These are phyloP conservation scores for Chorisops tibialis DNA, from an alignment of 2,888 invertebrate genomes.

Conservation along the genomic window DNA sequence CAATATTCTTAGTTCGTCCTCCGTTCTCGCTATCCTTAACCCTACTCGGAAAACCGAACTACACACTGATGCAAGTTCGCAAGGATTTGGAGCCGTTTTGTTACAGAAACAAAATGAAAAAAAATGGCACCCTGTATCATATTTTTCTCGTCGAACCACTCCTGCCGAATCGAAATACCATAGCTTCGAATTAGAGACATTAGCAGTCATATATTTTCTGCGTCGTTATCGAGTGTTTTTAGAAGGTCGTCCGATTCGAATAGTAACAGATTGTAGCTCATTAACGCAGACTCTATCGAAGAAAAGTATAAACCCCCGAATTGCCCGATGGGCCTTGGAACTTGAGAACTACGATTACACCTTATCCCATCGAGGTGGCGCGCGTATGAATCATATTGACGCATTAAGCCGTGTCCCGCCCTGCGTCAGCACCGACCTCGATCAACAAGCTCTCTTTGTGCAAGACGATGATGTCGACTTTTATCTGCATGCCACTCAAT, in stretches of 20 bases:
- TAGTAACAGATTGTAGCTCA: slow-evolving; percentile 39
- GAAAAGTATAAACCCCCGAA: slow-evolving; percentile 35
- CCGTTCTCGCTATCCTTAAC: no score
- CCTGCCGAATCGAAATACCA: slow-evolving; percentile 40
- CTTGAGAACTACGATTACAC: slow-evolving; percentile 30
- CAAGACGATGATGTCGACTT: no score
- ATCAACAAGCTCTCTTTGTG: no score
- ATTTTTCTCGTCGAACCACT: no score
- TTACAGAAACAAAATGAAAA: no score
- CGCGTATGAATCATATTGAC: slow-evolving; percentile 39
- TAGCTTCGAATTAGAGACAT: slow-evolving; percentile 41
- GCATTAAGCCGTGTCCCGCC: slow-evolving; percentile 35
- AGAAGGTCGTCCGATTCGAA: slow-evolving; percentile 36
- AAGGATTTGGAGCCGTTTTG: no score
- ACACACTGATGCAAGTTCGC: no score
- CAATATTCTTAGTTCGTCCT: no score
- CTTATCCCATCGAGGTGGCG: slow-evolving; percentile 30
- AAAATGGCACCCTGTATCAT: no score
- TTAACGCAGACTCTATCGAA: slow-evolving; percentile 31
- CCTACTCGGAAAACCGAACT: no score
- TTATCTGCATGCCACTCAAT: background rate
- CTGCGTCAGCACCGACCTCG: no score
- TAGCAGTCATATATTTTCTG: slow-evolving; percentile 38
- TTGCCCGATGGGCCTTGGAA: slow-evolving; percentile 27
- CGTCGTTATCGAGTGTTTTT: slow-evolving; percentile 38